A percentile compares a stretch with the other conserved stretches of the same genome.
Evolutionary conservation across 1,140 invertebrate genomes (phyloP).

Genomic region (Caenorhabditis tropicalis): DNA sequence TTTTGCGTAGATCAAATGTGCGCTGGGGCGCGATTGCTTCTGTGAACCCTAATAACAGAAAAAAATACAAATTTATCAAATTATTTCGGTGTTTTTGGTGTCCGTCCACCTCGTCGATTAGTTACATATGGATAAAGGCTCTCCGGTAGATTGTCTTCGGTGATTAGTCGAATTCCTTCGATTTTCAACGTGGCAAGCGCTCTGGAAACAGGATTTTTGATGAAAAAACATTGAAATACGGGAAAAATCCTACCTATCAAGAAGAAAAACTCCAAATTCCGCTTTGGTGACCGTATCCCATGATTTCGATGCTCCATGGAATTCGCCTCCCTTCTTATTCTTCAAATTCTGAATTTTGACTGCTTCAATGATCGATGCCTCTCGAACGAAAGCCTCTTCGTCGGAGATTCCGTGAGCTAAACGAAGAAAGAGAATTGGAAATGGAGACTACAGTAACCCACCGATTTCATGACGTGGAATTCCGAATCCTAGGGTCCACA

Average conservation of each 20-base stretch:
- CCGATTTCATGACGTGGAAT: constrained; percentile 22
- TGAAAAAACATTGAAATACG: neutral
- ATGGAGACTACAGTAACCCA: neutral
- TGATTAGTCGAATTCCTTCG: neutral
- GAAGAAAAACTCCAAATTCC: neutral
- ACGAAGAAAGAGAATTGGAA: neutral
- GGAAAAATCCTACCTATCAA: neutral
- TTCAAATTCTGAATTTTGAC: neutral
- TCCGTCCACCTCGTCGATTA: constrained; percentile 19
- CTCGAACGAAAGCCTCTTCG: constrained; percentile 22
- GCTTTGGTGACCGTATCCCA: neutral
- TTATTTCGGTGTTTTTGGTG: constrained; percentile 39
- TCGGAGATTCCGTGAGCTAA: constrained; percentile 10
- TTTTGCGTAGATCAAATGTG: too few species aligned
- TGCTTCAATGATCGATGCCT: neutral
- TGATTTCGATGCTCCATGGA: neutral
- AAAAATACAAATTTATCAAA: too few species aligned
- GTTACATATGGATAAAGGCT: neutral
- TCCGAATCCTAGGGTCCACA: constrained; percentile 26
- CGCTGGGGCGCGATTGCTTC: too few species aligned
- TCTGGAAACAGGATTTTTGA: neutral
- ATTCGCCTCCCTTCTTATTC: constrained; percentile 17
- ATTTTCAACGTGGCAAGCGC: neutral
- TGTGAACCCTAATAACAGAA: too few species aligned
- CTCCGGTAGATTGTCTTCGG: constrained; percentile 5